A percentile compares a stretch with the other conserved stretches of the same genome.
Conservation (phyloP, 2,797 vertebrate genomes). For the Eremophila alpestris region DNA sequence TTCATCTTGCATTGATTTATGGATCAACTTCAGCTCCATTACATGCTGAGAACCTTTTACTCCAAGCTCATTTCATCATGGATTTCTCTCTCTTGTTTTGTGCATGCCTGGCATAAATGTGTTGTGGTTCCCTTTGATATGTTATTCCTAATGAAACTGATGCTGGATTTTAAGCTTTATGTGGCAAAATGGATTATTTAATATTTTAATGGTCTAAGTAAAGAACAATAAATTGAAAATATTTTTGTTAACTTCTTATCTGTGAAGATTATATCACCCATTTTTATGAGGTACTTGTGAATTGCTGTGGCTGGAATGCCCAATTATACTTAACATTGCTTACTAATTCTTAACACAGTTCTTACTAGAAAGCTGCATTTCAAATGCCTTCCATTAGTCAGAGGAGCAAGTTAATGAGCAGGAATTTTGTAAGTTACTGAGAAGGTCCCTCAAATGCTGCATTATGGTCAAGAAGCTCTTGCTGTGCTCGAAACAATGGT, state of each 20-base stretch:
- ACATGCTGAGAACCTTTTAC: conserved; percentile 51
- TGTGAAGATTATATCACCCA: neutral
- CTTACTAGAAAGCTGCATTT: neutral
- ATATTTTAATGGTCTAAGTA: neutral
- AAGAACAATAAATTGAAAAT: neutral
- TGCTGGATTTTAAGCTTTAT: conserved; percentile 35
- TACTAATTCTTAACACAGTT: neutral
- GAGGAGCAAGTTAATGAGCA: neutral
- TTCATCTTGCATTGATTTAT: conserved; percentile 77
- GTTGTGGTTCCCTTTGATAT: conserved; percentile 20
- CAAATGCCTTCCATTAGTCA: conserved; percentile 6
- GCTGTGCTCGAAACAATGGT: neutral
- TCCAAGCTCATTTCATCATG: conserved; percentile 54
- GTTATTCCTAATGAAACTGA: neutral
- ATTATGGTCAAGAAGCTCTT: neutral
- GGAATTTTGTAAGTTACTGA: neutral
- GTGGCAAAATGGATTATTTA: neutral
- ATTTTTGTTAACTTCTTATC: neutral
- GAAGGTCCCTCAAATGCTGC: neutral
- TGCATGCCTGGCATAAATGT: conserved; percentile 67
- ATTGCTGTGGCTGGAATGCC: neutral
- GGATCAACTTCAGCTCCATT: conserved; percentile 60
- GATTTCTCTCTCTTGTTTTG: conserved; percentile 52
- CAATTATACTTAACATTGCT: neutral
- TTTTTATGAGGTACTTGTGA: neutral